Evolutionary conservation across 2,113 vertebrate genomes (phyloP), one percentile per base, ranked within the genome.

Genomic region (Podarcis muralis): DNA sequence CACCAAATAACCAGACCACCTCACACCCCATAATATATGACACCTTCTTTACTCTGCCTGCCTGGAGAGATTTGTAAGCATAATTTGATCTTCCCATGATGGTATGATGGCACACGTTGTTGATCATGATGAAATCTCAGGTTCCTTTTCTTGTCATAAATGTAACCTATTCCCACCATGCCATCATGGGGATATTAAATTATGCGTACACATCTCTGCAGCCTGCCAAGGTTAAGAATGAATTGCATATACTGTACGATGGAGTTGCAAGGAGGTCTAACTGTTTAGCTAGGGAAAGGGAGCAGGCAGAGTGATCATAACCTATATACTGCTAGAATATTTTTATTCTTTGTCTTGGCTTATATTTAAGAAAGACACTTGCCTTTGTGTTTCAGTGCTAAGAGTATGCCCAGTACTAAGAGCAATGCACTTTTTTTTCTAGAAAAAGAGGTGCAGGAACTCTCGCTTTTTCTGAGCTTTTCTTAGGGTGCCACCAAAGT

Each of bases 51-150:
- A 53, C 68, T 3, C 40, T 53, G 37, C n/a, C 76, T 71, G 23
- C 68, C 68, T 30, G 59, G 59, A 75, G 57, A 65, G 71, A 40
- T 76, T 30, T 25, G 5, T 83, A 82, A 88, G 87, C 57, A 66
- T 75, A 88, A 83, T 88, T 75, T 65, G 57, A 88, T 88, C 57
- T 48, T 4, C 71, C 57, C 27, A 12, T 9, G 22, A 83, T 88
- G 53, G 23, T 66, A 83, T 43, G 35, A 88, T 25, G 57, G 57
- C 7, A 43, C 48, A 80, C 75, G 27, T 15, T 79, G 69, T 40
- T 81, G 78, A 40, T 81, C 48, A 43, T 22, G 12, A 81, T 40
- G 75, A 69, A 86, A 66, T 65, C 5, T 77, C 74, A 87, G 27
- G 32, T 85, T 75, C 66, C 43, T 69, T 75, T 37, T 57, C 59